Evolutionary conservation across 1,140 invertebrate genomes (phyloP), one percentile per base, ranked within the genome.

Genomic region (Drosophila kepulauana): DNA sequence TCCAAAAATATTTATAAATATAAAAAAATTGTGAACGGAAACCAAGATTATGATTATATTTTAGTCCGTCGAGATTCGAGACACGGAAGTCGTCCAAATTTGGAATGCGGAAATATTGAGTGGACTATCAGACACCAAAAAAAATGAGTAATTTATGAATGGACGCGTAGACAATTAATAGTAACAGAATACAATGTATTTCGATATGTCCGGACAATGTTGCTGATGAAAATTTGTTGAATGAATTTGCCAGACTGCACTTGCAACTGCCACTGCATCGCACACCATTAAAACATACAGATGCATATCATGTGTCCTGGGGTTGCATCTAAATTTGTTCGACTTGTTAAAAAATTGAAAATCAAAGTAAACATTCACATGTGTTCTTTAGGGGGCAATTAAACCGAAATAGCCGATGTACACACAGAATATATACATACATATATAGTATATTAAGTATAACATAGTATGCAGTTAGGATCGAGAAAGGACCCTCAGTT

Each of bases 31-130:
- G 3, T 25, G 35, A 62, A 20, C 65, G 66, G 66, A 75, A 70
- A 28, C 45, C 8, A 20, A 58, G 49, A 30, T 69, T 62, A 56
- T 11, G 43, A 38, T 38, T 25, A 25, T 54, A 68, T 59, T 30
- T 48, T 13, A 20, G 51, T 43, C 30, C 30, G 33, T 49, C 28
- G 43, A 33, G 72, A 57, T 70, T 74, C 52, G 13, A n/a, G 30
- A 69, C 33, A 25, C 65, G 71, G 71, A 74, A 75, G 48, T 56
- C 11, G 41, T n/a, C 11, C 2, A 38, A 30, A 67, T 56, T 28
- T 65, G 79, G 79, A 88, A 87, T 88, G 84, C 84, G 84, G 84
- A 87, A 87, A 75, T 63, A 70, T 64, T 69, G 48, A 54, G 69
- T 52, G 45, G 54, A 66, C 46, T 33, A 33, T n/a, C 38, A 54